A percentile compares a stretch with the other conserved stretches of the same genome.
phyloP scores from a whole-genome alignment of 1,140 invertebrate species.

The Drosophila dunni region DNA sequence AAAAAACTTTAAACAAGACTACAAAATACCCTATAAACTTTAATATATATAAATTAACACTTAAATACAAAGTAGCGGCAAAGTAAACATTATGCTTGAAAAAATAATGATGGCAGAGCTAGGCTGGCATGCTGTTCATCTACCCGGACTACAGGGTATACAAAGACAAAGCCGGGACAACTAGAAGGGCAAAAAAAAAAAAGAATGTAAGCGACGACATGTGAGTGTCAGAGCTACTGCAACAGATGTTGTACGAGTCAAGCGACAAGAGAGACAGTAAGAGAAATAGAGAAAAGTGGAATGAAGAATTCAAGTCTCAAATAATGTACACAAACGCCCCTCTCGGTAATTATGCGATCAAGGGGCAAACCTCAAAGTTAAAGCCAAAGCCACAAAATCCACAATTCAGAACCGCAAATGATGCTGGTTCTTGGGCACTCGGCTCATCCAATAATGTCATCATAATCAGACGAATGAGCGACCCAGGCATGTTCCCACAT shows the following conservation, averaged over 20 bases:
- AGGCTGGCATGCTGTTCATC: not conserved
- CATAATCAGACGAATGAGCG: constrained; percentile 54
- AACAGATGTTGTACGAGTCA: constrained; percentile 46
- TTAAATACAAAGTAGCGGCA: too few species aligned
- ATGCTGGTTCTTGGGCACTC: constrained; percentile 54
- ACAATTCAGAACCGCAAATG: constrained; percentile 65
- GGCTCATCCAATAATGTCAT: constrained; percentile 69
- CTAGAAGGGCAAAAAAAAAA: constrained; percentile 18
- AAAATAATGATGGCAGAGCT: not conserved
- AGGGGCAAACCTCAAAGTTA: constrained; percentile 32
- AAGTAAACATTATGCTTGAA: not conserved
- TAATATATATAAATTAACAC: too few species aligned
- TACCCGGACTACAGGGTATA: constrained; percentile 5
- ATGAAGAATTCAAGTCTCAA: not conserved
- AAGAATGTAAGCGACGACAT: constrained; percentile 33
- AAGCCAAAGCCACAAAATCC: constrained; percentile 30
- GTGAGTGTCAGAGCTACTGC: constrained; percentile 43
- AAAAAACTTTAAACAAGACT: not conserved
- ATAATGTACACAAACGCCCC: constrained; percentile 23
- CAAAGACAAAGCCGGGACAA: constrained; percentile 25
- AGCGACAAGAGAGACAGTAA: not conserved
- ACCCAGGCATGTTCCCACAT: constrained; percentile 62
- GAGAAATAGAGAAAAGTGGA: constrained; percentile 5
- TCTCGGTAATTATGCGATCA: constrained; percentile 61
- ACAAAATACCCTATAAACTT: constrained; percentile 12